Base-by-base conservation (phyloP, 2,888 invertebrate species). In the Calameuta pallipes region DNA sequence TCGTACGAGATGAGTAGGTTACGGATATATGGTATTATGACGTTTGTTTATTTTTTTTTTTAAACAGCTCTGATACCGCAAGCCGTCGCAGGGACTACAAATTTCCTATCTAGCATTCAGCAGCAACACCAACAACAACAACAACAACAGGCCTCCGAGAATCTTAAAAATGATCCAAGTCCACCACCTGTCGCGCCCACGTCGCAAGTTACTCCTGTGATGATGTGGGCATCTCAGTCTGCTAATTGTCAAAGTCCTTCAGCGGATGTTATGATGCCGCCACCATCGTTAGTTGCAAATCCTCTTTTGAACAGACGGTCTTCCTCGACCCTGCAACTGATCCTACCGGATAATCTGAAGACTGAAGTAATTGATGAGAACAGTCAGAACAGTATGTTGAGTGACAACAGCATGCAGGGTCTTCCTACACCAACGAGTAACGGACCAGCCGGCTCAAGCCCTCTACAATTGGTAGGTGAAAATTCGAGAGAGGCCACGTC, bases 291-390 rank as follows among this genome's bases (percentile, higher is more conserved):
- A 80, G 92, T 94, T 85, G 93, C 95, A 56, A 93, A 94, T 81
- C 93, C 90, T 3, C 85, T 91, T 34, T 80, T 91, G 15, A 86
- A 81, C 31, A 85, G 96, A 33, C 92, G 96, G 11, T 93, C 95
- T 56, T 90, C 92, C 33, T 92, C 93, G 69, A 92, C 91, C 79
- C 87, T 92, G 76, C 92, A 92, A 73, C 86, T 93, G 84, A 93
- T 94, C 74, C 89, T 94, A 78, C 94, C 94, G 36, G 94, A 94
- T 85, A 92, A 93, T 78, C 82, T 91, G 13, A 91, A 91, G 80
- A 90, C 94, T 74, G 94, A 96, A 92, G 92, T 95, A 74, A 90
- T 95, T 69, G 96, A 96, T 89, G 96, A 96, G 81, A 94, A 93
- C 83, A 95, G 96, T 87, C 95, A 96, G 90, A 94, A 93, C 84